These are phyloP conservation scores for Polyodon spathula DNA, from an alignment of 2,113 vertebrate species.

Conservation along the genomic window DNA sequence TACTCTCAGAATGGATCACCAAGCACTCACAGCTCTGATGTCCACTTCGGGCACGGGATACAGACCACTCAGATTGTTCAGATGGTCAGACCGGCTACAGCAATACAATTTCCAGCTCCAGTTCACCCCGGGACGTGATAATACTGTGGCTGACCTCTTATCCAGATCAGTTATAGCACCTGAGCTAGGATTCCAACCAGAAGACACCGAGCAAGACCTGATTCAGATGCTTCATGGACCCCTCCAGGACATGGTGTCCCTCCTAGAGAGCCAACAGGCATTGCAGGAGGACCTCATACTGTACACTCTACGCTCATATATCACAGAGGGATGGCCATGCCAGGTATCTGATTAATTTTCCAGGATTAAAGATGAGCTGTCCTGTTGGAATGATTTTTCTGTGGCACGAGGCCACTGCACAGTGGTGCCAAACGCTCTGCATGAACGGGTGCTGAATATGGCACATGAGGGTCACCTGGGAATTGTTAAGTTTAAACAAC, in stretches of 20 bases:
- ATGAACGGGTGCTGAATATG: neutral
- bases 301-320: neutral
- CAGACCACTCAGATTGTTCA: no score
- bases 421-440: no score
- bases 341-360: neutral
- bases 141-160: no score
- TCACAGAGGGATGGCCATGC: neutral
- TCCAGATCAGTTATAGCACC: no score
- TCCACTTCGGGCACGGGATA: no score
- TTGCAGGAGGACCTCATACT: neutral
- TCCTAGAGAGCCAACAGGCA: neutral
- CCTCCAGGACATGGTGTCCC: neutral
- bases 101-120: no score
- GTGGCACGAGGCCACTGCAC: neutral
- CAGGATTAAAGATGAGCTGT: neutral
- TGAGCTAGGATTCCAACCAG: no score
- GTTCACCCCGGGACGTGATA: no score
- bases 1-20: no score
- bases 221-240: neutral
- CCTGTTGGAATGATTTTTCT: neutral
- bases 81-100: no score
- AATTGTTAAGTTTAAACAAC: neutral
- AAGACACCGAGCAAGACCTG: neutral
- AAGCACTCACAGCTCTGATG: no score
- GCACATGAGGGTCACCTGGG: neutral